Evolutionary conservation across 2,113 vertebrate species (phyloP).

Genomic region (Colossoma macropomum): DNA sequence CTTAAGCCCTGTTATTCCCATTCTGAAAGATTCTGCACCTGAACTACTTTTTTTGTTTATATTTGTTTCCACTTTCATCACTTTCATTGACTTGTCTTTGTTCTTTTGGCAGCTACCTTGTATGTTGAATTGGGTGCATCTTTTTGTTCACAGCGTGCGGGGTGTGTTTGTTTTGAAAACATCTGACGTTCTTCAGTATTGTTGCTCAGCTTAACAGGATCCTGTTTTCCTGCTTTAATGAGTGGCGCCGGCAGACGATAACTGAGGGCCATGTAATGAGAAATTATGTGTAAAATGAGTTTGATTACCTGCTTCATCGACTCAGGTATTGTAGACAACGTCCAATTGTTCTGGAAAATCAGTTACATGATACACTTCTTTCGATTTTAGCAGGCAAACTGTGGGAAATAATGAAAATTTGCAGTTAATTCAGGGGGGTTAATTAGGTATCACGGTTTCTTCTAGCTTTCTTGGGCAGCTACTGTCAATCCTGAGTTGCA

Average conservation of each 20-base stretch:
- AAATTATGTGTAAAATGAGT: constrained; percentile 68
- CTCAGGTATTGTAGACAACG: constrained; percentile 51
- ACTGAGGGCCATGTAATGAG: constrained; percentile 59
- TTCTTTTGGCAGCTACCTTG: constrained; percentile 10
- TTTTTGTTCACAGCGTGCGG: constrained; percentile 8
- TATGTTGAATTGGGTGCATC: not conserved
- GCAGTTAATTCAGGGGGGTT: constrained; percentile 65
- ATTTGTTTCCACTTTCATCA: not conserved
- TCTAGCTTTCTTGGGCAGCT: constrained; percentile 41
- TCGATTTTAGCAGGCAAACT: constrained; percentile 45
- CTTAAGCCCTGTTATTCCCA: not conserved
- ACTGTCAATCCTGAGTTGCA: constrained; percentile 2
- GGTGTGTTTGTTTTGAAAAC: not conserved
- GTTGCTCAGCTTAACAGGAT: constrained; percentile 34
- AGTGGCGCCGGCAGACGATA: constrained; percentile 48
- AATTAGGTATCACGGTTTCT: constrained; percentile 65
- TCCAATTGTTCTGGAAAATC: constrained; percentile 60
- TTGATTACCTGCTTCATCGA: constrained; percentile 64
- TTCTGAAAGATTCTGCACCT: not conserved
- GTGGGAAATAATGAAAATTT: constrained; percentile 55
- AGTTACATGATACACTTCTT: constrained; percentile 44
- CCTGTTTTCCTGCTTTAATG: constrained; percentile 61
- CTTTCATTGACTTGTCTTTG: not conserved
- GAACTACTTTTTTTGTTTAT: not conserved
- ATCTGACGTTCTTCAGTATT: not conserved